A percentile compares a stretch with the other conserved stretches of the same genome.
phyloP scores from a whole-genome alignment of 2,113 vertebrate species.

The Carlito syrichta region DNA sequence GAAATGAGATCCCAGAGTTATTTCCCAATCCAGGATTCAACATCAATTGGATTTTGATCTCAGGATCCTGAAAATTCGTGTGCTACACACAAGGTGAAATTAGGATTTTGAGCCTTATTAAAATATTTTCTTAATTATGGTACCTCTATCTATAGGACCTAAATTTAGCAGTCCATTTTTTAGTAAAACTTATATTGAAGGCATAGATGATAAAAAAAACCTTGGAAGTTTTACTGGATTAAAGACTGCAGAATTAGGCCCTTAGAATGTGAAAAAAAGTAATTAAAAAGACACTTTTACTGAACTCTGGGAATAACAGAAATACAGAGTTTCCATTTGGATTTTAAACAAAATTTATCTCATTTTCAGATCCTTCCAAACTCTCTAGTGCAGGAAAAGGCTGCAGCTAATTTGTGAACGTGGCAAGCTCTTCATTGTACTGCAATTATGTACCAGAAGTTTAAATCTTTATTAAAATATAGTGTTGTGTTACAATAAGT shows the following conservation, averaged over 20 bases:
- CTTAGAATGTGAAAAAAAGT: constrained; percentile 74
- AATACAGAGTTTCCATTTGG: constrained; percentile 71
- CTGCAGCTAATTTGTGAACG: constrained; percentile 68
- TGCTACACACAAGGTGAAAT: constrained; percentile 70
- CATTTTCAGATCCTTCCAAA: constrained; percentile 70
- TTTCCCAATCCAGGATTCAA: constrained; percentile 58
- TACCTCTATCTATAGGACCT: constrained; percentile 75
- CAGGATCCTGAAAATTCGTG: constrained; percentile 65
- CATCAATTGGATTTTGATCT: constrained; percentile 68
- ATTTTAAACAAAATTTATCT: constrained; percentile 68
- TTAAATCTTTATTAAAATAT: constrained; percentile 65
- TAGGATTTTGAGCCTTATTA: constrained; percentile 72
- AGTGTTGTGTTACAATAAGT: constrained; percentile 59
- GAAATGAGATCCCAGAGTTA: constrained; percentile 52
- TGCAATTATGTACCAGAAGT: constrained; percentile 38
- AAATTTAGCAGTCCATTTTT: constrained; percentile 73
- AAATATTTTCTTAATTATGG: constrained; percentile 70
- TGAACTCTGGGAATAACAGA: constrained; percentile 67
- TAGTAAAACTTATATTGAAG: constrained; percentile 61
- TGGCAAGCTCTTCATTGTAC: constrained; percentile 67
- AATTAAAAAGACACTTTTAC: constrained; percentile 47
- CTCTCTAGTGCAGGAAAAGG: constrained; percentile 69
- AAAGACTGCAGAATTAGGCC: constrained; percentile 71
- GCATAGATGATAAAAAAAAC: background rate
- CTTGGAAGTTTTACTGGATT: constrained; percentile 69